phyloP scores from a whole-genome alignment of 2,888 invertebrate genomes.

The Gisinianus flammeolus region DNA sequence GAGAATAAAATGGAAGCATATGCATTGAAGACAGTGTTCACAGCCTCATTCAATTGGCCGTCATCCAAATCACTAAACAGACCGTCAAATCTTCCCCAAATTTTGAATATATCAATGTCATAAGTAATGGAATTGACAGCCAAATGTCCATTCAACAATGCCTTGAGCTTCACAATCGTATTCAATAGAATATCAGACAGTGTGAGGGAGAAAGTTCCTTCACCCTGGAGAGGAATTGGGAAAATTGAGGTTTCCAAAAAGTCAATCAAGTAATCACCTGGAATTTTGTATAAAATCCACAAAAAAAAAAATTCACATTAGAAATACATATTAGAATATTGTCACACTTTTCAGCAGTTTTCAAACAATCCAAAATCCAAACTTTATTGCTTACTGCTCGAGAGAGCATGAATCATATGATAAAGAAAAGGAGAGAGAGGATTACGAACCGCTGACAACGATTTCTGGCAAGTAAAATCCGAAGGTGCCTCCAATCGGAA shows the following conservation, averaged over 20 bases:
- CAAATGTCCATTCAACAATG: background rate
- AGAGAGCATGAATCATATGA: too few species aligned
- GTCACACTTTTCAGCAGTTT: background rate
- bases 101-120: conserved; percentile 19
- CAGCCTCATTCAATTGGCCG: conserved; percentile 31
- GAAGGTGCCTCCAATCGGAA: background rate
- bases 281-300: background rate
- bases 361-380: background rate
- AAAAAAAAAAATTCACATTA: background rate
- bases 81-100: conserved; percentile 16
- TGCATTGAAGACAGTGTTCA: conserved; percentile 30
- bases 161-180: conserved; percentile 1
- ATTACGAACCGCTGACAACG: background rate
- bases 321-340: background rate
- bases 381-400: background rate
- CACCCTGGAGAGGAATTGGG: conserved; percentile 30
- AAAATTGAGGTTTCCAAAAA: conserved; percentile 5
- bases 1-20: conserved; percentile 23
- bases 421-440: too few species aligned
- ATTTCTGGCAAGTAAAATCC: conserved; percentile 6
- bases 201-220: conserved; percentile 11
- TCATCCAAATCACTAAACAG: conserved; percentile 28
- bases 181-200: background rate
- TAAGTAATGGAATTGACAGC: conserved; percentile 6
- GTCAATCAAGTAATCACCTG: conserved; percentile 5